Evolutionary conservation across 2,888 invertebrate genomes (phyloP).

Genomic region (Listrodromus nycthemerus): DNA sequence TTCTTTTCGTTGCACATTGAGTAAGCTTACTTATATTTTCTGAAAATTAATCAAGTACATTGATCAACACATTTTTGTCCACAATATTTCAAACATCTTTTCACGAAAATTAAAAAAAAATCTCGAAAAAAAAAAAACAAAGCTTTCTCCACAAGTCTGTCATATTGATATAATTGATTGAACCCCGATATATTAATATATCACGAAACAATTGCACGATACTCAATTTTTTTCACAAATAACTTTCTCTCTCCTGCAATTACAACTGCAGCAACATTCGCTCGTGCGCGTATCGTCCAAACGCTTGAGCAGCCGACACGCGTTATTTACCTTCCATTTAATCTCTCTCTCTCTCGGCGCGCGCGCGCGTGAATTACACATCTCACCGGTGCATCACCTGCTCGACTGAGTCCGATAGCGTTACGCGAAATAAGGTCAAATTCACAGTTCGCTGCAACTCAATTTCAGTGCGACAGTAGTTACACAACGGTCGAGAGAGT

Average conservation of each 20-base stretch:
- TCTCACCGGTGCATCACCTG: background rate
- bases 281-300: background rate
- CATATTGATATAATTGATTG: too few species aligned
- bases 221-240: background rate
- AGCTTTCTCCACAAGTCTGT: too few species aligned
- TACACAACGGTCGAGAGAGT: constrained; percentile 69
- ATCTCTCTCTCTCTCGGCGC: too few species aligned
- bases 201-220: background rate
- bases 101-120: too few species aligned
- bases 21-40: too few species aligned
- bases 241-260: background rate
- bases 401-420: constrained; percentile 52
- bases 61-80: too few species aligned
- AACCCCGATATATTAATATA: background rate
- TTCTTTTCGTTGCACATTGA: too few species aligned
- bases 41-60: too few species aligned
- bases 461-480: constrained; percentile 74
- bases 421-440: constrained; percentile 73
- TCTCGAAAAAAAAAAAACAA: too few species aligned
- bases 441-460: constrained; percentile 77
- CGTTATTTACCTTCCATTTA: constrained; percentile 2
- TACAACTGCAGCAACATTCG: background rate
- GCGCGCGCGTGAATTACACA: background rate
- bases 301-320: background rate
- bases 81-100: too few species aligned